Evolutionary conservation across 2,113 vertebrate species (phyloP).

Genomic region (Thermophis baileyi): DNA sequence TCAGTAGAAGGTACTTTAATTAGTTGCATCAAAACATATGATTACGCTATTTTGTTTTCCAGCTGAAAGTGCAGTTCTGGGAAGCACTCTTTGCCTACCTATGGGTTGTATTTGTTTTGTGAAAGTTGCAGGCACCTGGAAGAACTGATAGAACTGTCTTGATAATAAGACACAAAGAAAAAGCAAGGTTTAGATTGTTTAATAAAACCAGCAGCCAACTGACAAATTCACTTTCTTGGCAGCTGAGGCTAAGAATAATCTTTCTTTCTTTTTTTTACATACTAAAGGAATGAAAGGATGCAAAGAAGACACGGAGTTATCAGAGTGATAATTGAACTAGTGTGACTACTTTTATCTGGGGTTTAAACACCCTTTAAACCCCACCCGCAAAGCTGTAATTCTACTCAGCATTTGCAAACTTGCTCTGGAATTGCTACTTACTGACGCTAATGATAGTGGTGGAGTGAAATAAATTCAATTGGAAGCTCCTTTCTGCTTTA

Average conservation of each 20-base stretch:
- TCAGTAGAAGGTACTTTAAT: neutral
- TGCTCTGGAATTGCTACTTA: neutral
- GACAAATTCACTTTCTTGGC: neutral
- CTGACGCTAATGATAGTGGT: neutral
- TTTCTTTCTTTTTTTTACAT: neutral
- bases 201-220: neutral
- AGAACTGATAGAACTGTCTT: constrained; percentile 22
- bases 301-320: neutral
- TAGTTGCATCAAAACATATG: neutral
- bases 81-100: neutral
- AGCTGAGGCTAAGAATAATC: neutral
- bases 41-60: constrained; percentile 23
- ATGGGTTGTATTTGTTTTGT: constrained; percentile 26
- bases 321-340: neutral
- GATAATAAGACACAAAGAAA: constrained; percentile 23
- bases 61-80: constrained; percentile 35
- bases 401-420: neutral
- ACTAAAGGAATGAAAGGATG: neutral
- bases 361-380: too few species aligned
- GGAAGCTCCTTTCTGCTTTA: neutral
- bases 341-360: neutral
- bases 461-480: neutral
- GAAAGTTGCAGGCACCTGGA: constrained; percentile 18
- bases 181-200: accelerated
- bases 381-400: neutral